A percentile compares a stretch with the other conserved stretches of the same genome.
Conservation (phyloP, 1,140 invertebrate genomes). For the Panulirus ornatus region DNA sequence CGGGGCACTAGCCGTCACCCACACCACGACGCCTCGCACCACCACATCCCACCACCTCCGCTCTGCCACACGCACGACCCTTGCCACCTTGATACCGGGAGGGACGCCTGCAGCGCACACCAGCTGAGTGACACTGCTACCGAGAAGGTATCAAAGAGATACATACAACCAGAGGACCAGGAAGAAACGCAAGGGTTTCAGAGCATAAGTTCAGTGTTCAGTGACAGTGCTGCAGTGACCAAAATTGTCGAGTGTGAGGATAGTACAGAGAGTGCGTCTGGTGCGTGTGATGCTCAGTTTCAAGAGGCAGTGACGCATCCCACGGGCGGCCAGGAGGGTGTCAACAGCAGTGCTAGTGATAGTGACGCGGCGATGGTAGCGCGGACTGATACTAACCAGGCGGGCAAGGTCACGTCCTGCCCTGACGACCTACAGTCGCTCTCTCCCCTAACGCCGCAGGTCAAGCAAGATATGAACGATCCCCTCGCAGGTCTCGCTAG, state of each 20-base stretch:
- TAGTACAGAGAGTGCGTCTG: not conserved
- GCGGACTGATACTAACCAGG: slow-evolving; percentile 51
- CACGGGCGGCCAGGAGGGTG: not conserved
- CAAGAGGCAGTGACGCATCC: not conserved
- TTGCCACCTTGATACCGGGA: not conserved
- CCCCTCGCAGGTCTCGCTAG: not conserved
- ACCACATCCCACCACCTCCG: not conserved
- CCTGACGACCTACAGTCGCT: slow-evolving; percentile 47
- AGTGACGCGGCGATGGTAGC: slow-evolving; percentile 44
- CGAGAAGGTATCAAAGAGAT: too few species aligned
- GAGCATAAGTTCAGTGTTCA: slow-evolving; percentile 12
- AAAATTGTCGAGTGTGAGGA: not conserved
- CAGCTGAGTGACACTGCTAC: not conserved
- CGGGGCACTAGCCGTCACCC: slow-evolving; percentile 52
- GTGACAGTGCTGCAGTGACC: not conserved
- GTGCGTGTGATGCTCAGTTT: not conserved
- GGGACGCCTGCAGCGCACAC: not conserved
- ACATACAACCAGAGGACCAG: too few species aligned
- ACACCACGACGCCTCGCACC: slow-evolving; percentile 22
- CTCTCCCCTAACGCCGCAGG: not conserved
- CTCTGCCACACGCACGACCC: not conserved
- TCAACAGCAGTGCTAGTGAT: not conserved
- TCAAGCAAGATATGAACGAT: not conserved
- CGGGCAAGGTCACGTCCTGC: slow-evolving; percentile 51
- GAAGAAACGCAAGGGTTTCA: not conserved